These are phyloP conservation scores for Scophthalmus maximus DNA, from an alignment of 2,113 vertebrate genomes.

Conservation along the genomic window DNA sequence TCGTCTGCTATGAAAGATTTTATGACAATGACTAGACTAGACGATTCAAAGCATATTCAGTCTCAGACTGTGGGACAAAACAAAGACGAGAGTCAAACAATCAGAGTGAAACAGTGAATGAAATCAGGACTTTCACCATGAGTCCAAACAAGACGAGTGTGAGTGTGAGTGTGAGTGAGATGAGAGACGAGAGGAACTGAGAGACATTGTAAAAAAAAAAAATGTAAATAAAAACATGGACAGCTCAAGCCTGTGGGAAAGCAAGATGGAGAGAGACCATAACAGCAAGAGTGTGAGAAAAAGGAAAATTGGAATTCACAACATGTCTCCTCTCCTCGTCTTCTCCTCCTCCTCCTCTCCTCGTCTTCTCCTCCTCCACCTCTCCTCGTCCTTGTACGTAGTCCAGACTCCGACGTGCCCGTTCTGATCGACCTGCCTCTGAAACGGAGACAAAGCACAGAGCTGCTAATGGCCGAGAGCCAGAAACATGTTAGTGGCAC, in stretches of 20 bases:
- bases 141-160: constrained; percentile 17
- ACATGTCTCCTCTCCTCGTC: constrained; percentile 27
- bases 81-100: neutral
- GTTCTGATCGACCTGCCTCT: constrained; percentile 25
- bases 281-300: constrained; percentile 63
- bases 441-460: constrained; percentile 33
- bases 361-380: neutral
- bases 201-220: constrained; percentile 20
- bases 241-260: constrained; percentile 60
- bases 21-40: no score
- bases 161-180: no score
- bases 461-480: constrained; percentile 21
- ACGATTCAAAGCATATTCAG: no score
- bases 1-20: no score
- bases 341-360: no score
- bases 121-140: constrained; percentile 7
- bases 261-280: constrained; percentile 23
- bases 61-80: neutral
- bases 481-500: constrained; percentile 25
- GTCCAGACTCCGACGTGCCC: neutral
- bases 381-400: constrained; percentile 23
- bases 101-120: neutral
- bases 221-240: no score
- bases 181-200: constrained; percentile 10
- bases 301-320: constrained; percentile 61